Evolutionary conservation across 2,797 vertebrate species (phyloP), one percentile per base, ranked within the genome.

Genomic region (Crocidura indochinensis): DNA sequence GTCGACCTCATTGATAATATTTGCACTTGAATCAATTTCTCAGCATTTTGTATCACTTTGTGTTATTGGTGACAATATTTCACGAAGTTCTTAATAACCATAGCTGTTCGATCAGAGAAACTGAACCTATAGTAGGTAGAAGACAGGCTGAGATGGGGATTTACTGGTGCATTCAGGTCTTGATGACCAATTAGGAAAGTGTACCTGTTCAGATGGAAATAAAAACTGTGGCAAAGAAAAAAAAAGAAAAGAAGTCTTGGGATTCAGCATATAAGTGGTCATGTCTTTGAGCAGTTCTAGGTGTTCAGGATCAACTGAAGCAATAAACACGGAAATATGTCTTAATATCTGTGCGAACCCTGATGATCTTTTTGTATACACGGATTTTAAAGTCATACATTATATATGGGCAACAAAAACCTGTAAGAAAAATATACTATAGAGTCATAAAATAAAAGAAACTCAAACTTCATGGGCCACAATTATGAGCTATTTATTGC

Each of bases 151-250:
- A 24, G 60, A 19, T 14, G 65, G 67, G 51, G 14, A 12, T 27
- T 65, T 31, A 79, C 26, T 24, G 5, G 76, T 75, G 8, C 5
- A 24, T 27, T 49, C 12, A 15, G 62, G 26, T 29, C 51, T 17
- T 53, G 51, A 53, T 14, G 51, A 53, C 51, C 12, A 38, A 38
- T 53, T 17, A 53, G 51, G 51, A 53, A 53, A 53, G 11, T 53
- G 19, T 17, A 14, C 19, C 47, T 14, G 1, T 1, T 6, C 0
- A 24, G 67, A 0, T 9, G 3, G 20, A 20, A 2, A 69, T 2
- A 6, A 10, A 7, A 9, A 15, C 15, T 65, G 24, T 20, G 17
- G 38, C 10, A 62, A 26, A 22, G 31, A 84, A 10, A 2, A 29
- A n/a, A 74, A 29, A 75, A 10, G 2, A 29, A n/a, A 74, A 29